A percentile compares a stretch with the other conserved stretches of the same genome.
These are phyloP conservation scores for Passer domesticus DNA, from an alignment of 2,113 vertebrate species.

Conservation along the genomic window DNA sequence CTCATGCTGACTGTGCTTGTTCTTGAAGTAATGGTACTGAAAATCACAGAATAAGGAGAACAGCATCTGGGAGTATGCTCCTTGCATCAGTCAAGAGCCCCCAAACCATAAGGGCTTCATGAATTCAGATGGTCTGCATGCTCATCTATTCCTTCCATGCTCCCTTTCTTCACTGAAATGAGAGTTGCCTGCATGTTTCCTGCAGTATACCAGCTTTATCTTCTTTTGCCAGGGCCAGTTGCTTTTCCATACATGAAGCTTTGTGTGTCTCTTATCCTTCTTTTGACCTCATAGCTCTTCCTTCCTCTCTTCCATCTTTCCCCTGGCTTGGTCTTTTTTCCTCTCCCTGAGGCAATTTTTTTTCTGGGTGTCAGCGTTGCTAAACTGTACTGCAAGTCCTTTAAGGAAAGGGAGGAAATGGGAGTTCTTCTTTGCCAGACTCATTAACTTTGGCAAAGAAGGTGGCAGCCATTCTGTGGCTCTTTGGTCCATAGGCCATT, in stretches of 20 bases:
- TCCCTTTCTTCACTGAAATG: neutral
- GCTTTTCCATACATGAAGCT: neutral
- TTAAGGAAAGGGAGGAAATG: neutral
- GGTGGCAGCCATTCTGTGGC: neutral
- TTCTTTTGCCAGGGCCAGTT: neutral
- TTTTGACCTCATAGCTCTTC: neutral
- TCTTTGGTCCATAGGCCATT: neutral
- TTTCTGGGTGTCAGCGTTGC: neutral
- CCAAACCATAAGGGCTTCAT: neutral
- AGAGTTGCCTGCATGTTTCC: neutral
- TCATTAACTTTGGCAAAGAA: neutral
- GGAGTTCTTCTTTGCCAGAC: neutral
- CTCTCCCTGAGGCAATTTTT: neutral
- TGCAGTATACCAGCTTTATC: neutral
- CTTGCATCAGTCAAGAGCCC: neutral
- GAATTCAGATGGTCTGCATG: neutral
- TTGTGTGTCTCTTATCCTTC: neutral
- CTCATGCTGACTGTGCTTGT: neutral
- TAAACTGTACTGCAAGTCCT: neutral
- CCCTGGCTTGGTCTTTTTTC: neutral
- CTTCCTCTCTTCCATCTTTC: neutral
- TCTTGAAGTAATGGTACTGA: neutral
- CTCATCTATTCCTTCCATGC: neutral
- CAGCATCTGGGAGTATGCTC: neutral
- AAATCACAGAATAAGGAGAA: neutral